Base-by-base conservation (phyloP, 23 tunicate genomes). In the Halocynthia roretzi region DNA sequence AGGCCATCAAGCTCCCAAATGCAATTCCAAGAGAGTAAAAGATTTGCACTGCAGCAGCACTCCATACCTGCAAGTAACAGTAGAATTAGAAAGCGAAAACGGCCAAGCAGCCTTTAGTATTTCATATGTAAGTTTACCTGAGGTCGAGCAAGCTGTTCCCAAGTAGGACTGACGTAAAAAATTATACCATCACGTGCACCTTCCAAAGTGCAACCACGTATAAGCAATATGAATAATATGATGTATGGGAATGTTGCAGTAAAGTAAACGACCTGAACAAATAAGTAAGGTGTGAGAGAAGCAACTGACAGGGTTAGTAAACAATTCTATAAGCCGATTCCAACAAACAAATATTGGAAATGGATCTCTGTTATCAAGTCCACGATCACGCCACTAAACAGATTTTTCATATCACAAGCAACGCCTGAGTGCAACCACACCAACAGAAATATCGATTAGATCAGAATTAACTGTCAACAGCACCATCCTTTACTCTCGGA, bases 211-310 rank as follows among this genome's bases (percentile, higher is more conserved):
- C 93, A 87, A 8, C 86, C 86, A 61, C 93, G 66, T 52, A 87
- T 57, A 44, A 87, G 75, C n/a, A 87, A 75, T 19, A 87, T 87
- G 67, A 87, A 62, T 51, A 87, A 69, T 61, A 87, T 87, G 50
- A 87, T 56, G 83, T 87, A 87, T 1, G 93, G 93, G 55, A 87
- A 87, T 0, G 93, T 87, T 6, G 93, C 93, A 53, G 93, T 87
- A 80, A 87, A 87, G 61, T 87, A 87, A 14, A 87, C 93, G 21
- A 87, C 93, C 93, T 87, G 77, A 9, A 75, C 44, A 31, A 31
- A 31, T 31, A 31, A 31, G 44, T 31, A 4, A 31, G 44, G 44
- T 31, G 44, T 31, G 4, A 31, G 44, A 31, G 44, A 31, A 31
- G 44, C 44, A 31, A 31, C 44, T 31, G 44, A 31, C 44, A 31